Evolutionary conservation across 2,888 invertebrate species (phyloP).

Genomic region (Salpingus planirostris): DNA sequence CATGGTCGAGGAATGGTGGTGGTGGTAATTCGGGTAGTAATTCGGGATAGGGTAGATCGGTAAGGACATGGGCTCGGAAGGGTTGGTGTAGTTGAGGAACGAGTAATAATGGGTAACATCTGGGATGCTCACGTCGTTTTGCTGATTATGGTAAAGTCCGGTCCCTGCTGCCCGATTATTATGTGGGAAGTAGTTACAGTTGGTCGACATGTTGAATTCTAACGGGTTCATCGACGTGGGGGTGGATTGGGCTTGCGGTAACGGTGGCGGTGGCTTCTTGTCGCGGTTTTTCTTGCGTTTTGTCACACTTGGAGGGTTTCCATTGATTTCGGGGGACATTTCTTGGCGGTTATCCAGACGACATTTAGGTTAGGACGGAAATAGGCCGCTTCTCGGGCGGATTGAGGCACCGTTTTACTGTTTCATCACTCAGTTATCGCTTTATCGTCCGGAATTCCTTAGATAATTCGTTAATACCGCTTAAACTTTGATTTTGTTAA

Average conservation of each 20-base stretch:
- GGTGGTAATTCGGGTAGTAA: constrained; percentile 20
- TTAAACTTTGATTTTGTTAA: too few species aligned
- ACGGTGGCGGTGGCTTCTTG: constrained; percentile 22
- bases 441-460: too few species aligned
- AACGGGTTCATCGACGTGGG: constrained; percentile 16
- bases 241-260: too few species aligned
- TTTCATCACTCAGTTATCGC: too few species aligned
- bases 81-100: constrained; percentile 29
- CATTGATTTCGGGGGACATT: constrained; percentile 38
- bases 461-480: too few species aligned
- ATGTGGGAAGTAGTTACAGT: constrained; percentile 27
- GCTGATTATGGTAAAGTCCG: too few species aligned
- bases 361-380: not conserved
- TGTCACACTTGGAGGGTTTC: constrained; percentile 36
- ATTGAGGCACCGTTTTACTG: too few species aligned
- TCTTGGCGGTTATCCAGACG: not conserved
- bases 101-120: constrained; percentile 30
- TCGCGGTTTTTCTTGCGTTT: constrained; percentile 39
- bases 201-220: constrained; percentile 27
- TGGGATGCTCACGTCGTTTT: constrained; percentile 25
- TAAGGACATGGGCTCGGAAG: constrained; percentile 55
- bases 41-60: constrained; percentile 51
- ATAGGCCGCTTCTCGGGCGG: too few species aligned
- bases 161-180: too few species aligned
- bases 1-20: constrained; percentile 16